A percentile compares a stretch with the other conserved stretches of the same genome.
Conservation (phyloP, 2,888 invertebrate species). For the Perizoma affinitatum region DNA sequence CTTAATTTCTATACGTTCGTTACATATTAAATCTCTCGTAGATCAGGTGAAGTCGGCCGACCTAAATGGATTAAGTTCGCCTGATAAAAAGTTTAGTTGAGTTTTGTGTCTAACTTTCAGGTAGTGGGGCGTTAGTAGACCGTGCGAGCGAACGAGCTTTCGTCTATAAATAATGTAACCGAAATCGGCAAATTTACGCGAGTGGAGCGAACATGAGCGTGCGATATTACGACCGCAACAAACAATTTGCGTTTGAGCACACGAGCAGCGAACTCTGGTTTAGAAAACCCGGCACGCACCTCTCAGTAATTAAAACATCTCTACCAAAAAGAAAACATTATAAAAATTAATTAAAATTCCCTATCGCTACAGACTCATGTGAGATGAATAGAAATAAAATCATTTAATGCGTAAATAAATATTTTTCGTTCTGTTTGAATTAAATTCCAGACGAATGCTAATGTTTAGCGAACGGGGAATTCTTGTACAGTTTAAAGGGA, state of each 20-base stretch:
- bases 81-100: slow-evolving; percentile 43
- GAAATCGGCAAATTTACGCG: slow-evolving; percentile 58
- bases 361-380: slow-evolving; percentile 61
- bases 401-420: slow-evolving; percentile 69
- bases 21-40: slow-evolving; percentile 53
- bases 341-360: slow-evolving; percentile 69
- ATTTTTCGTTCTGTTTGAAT: slow-evolving; percentile 70
- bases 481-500: slow-evolving; percentile 79
- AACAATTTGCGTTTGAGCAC: slow-evolving; percentile 64
- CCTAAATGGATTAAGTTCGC: slow-evolving; percentile 61
- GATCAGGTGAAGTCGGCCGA: slow-evolving; percentile 59
- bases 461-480: slow-evolving; percentile 78
- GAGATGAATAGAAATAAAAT: slow-evolving; percentile 62
- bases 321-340: slow-evolving; percentile 72
- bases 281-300: slow-evolving; percentile 61
- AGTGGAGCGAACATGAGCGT: slow-evolving; percentile 54
- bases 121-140: slow-evolving; percentile 34
- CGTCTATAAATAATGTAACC: slow-evolving; percentile 57
- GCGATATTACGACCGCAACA: slow-evolving; percentile 64
- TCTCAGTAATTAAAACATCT: slow-evolving; percentile 73
- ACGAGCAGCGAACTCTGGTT: slow-evolving; percentile 42
- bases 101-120: slow-evolving; percentile 36
- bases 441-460: slow-evolving; percentile 79
- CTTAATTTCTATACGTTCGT: slow-evolving; percentile 70
- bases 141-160: slow-evolving; percentile 43